Base-by-base conservation (phyloP, 2,888 invertebrate genomes). In the Lycophotia porphyrea region DNA sequence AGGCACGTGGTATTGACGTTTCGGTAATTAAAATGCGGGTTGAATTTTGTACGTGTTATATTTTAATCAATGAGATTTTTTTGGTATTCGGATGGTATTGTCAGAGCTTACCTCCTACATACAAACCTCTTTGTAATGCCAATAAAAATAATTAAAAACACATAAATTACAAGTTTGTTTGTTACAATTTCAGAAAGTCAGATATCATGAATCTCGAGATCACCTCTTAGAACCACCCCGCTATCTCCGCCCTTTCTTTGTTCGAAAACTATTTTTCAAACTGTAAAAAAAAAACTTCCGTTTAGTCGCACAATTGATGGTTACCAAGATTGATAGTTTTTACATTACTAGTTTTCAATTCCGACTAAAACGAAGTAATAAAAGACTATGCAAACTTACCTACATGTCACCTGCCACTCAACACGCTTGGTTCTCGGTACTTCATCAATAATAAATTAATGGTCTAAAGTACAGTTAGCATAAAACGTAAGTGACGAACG, bases 341-440 rank as follows among this genome's bases (percentile, higher is more conserved):
- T 34, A 18, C 13, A 44, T 13, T n/a, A 21, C 5, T 13, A 2
- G 2, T 42, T 36, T 64, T 64, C 18, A 39, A 34, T 76, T 64
- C 70, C 2, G 15, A 66, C 15, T 39, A 66, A n/a, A 39, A 31
- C n/a, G n/a, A 31, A 27, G 44, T 63, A 79, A 78, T 78, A 27
- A 73, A 47, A 55, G 52, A 55, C 39, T 55, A 49, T 21, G 31
- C 52, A 66, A 52, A 66, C 36, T 71, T 61, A 31, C n/a, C 21
- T 31, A n/a, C n/a, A n/a, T 79, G 79, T 73, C 78, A 67, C 21
- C 39, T 1, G 44, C 44, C 78, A 70, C n/a, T 72, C 61, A 78
- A 31, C 27, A 27, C 21, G 52, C n/a, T 55, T 11, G 9, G n/a
- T 78, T 78, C 52, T 63, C 18, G 18, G 66, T 47, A 78, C 42